Evolutionary conservation across 2,113 vertebrate species (phyloP), one percentile per base, ranked within the genome.

Genomic region (Cinclus cinclus): DNA sequence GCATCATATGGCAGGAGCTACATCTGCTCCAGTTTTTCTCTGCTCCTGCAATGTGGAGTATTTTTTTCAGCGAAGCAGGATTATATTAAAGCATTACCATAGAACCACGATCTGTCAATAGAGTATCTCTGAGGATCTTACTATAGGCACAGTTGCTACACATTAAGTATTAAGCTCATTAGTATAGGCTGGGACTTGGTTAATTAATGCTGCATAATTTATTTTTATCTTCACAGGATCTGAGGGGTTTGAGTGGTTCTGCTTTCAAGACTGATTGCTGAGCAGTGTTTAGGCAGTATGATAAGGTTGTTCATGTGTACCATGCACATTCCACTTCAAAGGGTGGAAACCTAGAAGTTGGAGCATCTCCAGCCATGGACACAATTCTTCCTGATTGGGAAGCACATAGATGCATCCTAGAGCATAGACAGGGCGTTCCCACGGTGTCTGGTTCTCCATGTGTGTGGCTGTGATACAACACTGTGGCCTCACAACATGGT

Each of bases 401-500:
- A 50, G 30, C 6, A 15, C 15, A 31, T 10, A 35, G 8, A 23
- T 53, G 59, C 10, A 25, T 49, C 28, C 20, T 4, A n/a, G 19
- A 58, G 31, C n/a, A 16, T 4, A 64, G 35, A 21, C 7, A 44
- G 31, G 59, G 9, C 35, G 31, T 42, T 67, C 9, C 60, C 6
- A 5, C 0, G 0, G 17, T 37, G 28, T 17, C 52, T 70, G 28
- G 30, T 35, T 84, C 5, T 6, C 47, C 7, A 3, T 37, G 31
- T 22, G 8, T 28, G 21, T 41, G 49, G 19, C 41, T 59, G 1
- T 47, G 15, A 21, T 33, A 11, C 0, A 8, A 6, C 33, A 18
- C 4, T 16, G 21, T 37, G 35, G 44, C 39, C 16, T 58, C 47
- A 30, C 2, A 0, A 21, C 11, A 2, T 24, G 18, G 9, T 28